Evolutionary conservation across 2,113 vertebrate genomes (phyloP), one percentile per base, ranked within the genome.

Genomic region (Sorex fumeus): DNA sequence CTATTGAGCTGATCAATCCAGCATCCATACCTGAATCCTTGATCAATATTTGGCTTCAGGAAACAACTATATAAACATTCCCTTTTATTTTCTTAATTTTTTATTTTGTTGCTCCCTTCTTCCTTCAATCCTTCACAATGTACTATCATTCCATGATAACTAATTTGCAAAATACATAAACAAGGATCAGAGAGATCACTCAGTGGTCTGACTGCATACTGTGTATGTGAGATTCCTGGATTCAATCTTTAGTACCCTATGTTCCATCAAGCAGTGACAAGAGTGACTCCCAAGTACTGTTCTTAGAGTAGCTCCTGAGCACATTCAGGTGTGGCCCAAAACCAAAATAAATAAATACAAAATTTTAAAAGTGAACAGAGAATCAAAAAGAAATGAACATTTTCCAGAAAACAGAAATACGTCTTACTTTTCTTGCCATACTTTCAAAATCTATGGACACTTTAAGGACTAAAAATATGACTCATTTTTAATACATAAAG

Each of bases 391-490:
- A 76, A 88, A 72, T 30, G 57, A 15, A 28, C 91, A 28, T 71
- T 50, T n/a, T 76, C 15, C 45, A 78, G 34, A 85, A 86, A 87
- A 69, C 23, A 66, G 6, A 79, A 62, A 88, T 66, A 88, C 30
- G 9, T 36, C 8, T 40, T 28, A 83, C 16, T 83, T 91, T 13
- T 72, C 74, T 72, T 94, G 74, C 76, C 28, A 34, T 60, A n/a
- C 67, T 76, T 76, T 1, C 18, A 60, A 93, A 83, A n/a, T 66
- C 50, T 91, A 15, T 79, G 60, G 87, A 13, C 16, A 82, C 32
- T 92, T 60, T 78, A 18, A 84, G 4, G 32, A 34, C 25, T 43
- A 70, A 8, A 50, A 43, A 21, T 32, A 75, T n/a, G 28, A 79
- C 60, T 23, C 27, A 76, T 43, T 34, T 43, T n/a, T 45, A 77